Evolutionary conservation across 2,888 invertebrate species (phyloP).

Genomic region (Gymnosoma rotundatum): DNA sequence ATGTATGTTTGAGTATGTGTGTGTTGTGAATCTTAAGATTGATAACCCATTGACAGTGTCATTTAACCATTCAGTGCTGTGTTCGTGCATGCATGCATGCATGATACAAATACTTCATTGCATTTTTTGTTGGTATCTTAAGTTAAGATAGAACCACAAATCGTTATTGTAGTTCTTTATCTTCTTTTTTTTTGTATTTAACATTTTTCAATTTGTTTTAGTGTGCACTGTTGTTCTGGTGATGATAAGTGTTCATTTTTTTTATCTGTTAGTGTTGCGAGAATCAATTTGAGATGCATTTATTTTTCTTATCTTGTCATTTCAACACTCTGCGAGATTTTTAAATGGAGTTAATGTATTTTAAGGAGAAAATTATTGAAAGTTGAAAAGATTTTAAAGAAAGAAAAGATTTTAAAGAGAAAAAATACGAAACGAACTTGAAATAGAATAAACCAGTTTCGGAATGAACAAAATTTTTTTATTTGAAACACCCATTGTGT

Average conservation of each 20-base stretch:
- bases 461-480: too few relatives aligned
- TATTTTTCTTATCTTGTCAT: slow-evolving; percentile 33
- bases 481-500: too few relatives aligned
- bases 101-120: slow-evolving; percentile 40
- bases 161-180: slow-evolving; percentile 27
- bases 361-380: neutral
- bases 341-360: slow-evolving; percentile 21
- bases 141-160: slow-evolving; percentile 36
- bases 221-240: neutral
- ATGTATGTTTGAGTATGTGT: neutral
- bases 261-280: slow-evolving; percentile 41
- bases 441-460: too few relatives aligned
- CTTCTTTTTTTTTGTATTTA: neutral
- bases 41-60: slow-evolving; percentile 72
- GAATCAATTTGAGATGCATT: slow-evolving; percentile 58
- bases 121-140: slow-evolving; percentile 42
- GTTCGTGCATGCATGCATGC: slow-evolving; percentile 42
- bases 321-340: slow-evolving; percentile 41
- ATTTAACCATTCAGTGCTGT: slow-evolving; percentile 56
- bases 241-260: slow-evolving; percentile 48
- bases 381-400: slow-evolving; percentile 8
- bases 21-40: slow-evolving; percentile 59
- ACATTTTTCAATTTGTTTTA: slow-evolving; percentile 51
- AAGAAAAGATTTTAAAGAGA: slow-evolving; percentile 12
- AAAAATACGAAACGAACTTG: too few relatives aligned